A percentile compares a stretch with the other conserved stretches of the same genome.
Conservation (phyloP, 2,888 invertebrate species). For the Dynastes maya region DNA sequence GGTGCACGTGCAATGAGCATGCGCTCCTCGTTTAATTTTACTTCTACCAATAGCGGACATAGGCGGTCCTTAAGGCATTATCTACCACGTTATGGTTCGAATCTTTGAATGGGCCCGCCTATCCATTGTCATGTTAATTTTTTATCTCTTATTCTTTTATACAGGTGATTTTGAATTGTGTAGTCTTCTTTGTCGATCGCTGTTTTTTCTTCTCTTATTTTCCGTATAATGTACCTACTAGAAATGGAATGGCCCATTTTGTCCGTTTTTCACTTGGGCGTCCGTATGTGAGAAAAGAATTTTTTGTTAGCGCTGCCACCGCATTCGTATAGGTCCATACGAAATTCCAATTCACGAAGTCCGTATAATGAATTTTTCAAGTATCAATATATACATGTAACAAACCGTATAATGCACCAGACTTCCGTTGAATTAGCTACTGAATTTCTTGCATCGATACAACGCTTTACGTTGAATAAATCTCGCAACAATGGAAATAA, state of each 20-base stretch:
- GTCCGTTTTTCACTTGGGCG: constrained; percentile 37
- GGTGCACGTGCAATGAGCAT: constrained; percentile 58
- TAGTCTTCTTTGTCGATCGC: constrained; percentile 54
- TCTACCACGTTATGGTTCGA: constrained; percentile 68
- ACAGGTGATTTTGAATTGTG: constrained; percentile 70
- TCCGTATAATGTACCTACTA: constrained; percentile 45
- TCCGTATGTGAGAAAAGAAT: constrained; percentile 43
- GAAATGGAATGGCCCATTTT: constrained; percentile 48
- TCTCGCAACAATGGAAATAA: constrained; percentile 9
- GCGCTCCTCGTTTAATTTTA: constrained; percentile 60
- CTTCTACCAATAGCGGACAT: constrained; percentile 63
- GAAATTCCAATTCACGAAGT: constrained; percentile 43
- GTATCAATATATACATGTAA: constrained; percentile 36
- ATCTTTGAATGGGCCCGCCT: constrained; percentile 66
- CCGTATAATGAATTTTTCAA: constrained; percentile 49
- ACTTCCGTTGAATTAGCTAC: constrained; percentile 46
- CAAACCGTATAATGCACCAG: constrained; percentile 37
- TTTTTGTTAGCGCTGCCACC: constrained; percentile 39
- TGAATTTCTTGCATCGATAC: constrained; percentile 31
- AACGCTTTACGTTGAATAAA: constrained; percentile 9
- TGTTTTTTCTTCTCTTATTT: constrained; percentile 49
- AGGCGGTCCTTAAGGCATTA: constrained; percentile 66
- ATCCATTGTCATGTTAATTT: constrained; percentile 70
- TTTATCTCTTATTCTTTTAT: constrained; percentile 70
- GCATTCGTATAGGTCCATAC: constrained; percentile 35